phyloP scores from a whole-genome alignment of 2,888 invertebrate species.

The Noctua janthe region DNA sequence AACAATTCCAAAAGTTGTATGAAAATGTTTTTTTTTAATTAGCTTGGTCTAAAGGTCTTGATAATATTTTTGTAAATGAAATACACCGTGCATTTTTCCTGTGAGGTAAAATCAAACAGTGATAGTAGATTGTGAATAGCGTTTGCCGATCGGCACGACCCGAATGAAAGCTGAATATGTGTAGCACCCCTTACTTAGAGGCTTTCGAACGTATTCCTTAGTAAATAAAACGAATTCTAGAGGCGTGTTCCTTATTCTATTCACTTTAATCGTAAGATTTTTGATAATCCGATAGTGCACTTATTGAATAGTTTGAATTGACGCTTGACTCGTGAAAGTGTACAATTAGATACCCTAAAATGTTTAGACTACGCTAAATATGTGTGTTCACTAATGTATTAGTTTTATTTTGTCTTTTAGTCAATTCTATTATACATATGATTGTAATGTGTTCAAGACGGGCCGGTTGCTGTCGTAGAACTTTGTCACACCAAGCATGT shows the following conservation, averaged over 20 bases:
- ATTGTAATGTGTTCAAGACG: conserved; percentile 30
- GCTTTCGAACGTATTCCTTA: not conserved
- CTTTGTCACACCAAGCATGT: conserved; percentile 4
- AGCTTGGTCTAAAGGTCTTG: not conserved
- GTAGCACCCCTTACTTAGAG: not conserved
- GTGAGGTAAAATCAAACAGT: not conserved
- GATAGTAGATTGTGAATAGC: not conserved
- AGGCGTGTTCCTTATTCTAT: conserved; percentile 52
- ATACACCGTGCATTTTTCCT: not conserved
- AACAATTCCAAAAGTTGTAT: not conserved
- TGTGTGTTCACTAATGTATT: conserved; percentile 64
- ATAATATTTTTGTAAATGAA: not conserved
- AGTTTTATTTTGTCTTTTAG: conserved; percentile 55
- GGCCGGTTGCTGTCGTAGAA: not conserved
- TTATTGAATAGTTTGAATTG: conserved; percentile 78
- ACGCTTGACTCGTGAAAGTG: conserved; percentile 69
- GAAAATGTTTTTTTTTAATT: not conserved
- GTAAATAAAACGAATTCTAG: conserved; percentile 10
- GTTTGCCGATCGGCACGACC: not conserved
- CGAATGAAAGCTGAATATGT: not conserved
- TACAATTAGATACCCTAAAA: conserved; percentile 63
- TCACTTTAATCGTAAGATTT: conserved; percentile 68
- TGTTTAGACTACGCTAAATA: conserved; percentile 62
- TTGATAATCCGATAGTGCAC: conserved; percentile 84
- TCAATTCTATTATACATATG: conserved; percentile 55